Evolutionary conservation across 2,113 vertebrate species (phyloP).

Genomic region (Microtus pennsylvanicus): DNA sequence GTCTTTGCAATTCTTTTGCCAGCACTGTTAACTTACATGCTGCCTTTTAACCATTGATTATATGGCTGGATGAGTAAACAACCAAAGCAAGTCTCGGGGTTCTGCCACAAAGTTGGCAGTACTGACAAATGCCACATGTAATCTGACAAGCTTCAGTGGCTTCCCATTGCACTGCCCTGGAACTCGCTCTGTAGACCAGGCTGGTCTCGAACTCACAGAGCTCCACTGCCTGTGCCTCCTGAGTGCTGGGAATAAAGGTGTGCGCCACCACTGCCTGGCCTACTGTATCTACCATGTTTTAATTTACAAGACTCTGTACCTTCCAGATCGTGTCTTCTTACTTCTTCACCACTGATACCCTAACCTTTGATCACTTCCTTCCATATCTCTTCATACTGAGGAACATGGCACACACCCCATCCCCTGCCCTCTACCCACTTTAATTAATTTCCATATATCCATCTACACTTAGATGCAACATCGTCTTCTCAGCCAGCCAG

Average conservation of each 20-base stretch:
- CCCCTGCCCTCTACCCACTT: background rate
- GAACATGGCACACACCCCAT: background rate
- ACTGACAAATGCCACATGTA: slow-evolving; percentile 13
- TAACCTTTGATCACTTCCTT: background rate
- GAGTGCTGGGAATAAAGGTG: background rate
- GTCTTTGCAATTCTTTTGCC: slow-evolving; percentile 7
- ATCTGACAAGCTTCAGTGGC: background rate
- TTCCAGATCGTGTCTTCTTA: background rate
- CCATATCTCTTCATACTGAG: background rate
- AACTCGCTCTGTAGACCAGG: background rate
- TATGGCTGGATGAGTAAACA: background rate
- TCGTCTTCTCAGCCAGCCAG: background rate
- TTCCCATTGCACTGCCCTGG: background rate
- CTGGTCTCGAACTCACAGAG: background rate
- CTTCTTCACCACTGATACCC: background rate
- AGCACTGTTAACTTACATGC: background rate
- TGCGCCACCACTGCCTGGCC: background rate
- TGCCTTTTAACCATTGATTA: slow-evolving; percentile 18
- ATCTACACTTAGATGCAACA: slow-evolving; percentile 34
- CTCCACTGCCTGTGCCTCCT: background rate
- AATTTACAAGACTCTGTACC: background rate
- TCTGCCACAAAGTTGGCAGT: background rate
- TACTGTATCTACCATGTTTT: background rate
- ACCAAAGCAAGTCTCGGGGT: background rate
- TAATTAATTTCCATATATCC: slow-evolving; percentile 1